phyloP scores from a whole-genome alignment of 1,140 invertebrate genomes.

The Chrysopa pallens region DNA sequence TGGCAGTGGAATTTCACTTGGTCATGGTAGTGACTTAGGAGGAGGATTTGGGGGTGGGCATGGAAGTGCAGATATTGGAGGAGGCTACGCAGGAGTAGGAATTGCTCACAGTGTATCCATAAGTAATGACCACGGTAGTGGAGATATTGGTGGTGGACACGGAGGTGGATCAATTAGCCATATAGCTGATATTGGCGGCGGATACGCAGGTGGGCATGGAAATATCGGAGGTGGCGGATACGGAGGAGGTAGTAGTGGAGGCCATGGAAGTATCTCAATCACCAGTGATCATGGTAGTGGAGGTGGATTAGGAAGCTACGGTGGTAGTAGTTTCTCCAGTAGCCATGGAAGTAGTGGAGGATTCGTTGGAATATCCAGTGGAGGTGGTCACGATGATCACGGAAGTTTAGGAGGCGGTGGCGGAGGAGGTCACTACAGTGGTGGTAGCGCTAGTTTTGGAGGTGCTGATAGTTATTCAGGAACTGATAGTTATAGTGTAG shows the following conservation, averaged over 20 bases:
- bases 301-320: constrained; percentile 4
- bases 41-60: neutral
- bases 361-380: constrained; percentile 3
- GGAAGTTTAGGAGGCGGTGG: neutral
- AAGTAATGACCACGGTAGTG: neutral
- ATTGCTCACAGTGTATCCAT: no score
- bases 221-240: constrained; percentile 7
- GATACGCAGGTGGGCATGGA: constrained; percentile 6
- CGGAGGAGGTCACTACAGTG: constrained; percentile 1
- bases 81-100: neutral
- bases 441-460: neutral
- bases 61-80: neutral
- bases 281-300: constrained; percentile 5
- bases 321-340: neutral
- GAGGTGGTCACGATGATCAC: constrained; percentile 9
- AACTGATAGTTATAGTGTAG: neutral
- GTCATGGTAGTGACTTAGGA: neutral
- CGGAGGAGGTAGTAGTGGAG: constrained; percentile 9
- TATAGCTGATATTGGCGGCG: constrained; percentile 8
- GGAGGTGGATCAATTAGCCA: constrained; percentile 5
- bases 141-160: neutral
- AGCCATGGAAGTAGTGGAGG: constrained; percentile 5
- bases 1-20: neutral
- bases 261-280: constrained; percentile 9
- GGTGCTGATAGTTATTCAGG: neutral